phyloP scores from a whole-genome alignment of 1,140 invertebrate species.

The Centruroides sculpturatus region DNA sequence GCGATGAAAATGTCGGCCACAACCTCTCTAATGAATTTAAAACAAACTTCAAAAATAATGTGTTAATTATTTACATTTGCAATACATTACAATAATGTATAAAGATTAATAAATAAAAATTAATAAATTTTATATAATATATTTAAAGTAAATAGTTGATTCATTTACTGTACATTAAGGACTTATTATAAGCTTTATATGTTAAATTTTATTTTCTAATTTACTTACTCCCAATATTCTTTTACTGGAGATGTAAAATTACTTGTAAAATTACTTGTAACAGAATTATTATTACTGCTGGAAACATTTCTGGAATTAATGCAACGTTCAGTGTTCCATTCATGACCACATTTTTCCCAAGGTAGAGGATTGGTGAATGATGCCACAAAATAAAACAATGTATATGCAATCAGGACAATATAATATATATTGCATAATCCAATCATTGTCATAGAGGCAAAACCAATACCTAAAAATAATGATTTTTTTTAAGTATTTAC shows the following conservation, averaged over 20 bases:
- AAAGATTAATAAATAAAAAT: no score
- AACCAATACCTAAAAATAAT: slow-evolving; percentile 21
- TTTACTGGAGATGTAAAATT: slow-evolving; percentile 26
- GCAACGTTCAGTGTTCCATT: slow-evolving; percentile 31
- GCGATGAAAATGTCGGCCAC: no score
- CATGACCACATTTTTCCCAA: slow-evolving; percentile 24
- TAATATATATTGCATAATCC: slow-evolving; percentile 98
- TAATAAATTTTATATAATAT: no score
- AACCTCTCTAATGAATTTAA: no score
- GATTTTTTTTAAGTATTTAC: not conserved
- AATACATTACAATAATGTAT: no score
- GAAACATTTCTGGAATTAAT: not conserved
- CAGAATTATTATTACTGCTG: no score
- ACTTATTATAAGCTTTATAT: no score
- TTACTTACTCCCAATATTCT: slow-evolving; percentile 35
- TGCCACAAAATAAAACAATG: slow-evolving; percentile 80
- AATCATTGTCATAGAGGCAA: slow-evolving; percentile 37
- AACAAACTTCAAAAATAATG: no score
- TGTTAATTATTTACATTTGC: no score
- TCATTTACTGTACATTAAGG: no score
- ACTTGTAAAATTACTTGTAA: not conserved
- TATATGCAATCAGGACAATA: slow-evolving; percentile 87
- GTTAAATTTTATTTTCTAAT: not conserved
- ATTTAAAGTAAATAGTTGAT: no score
- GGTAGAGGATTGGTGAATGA: slow-evolving; percentile 34